Conservation (phyloP, 1,140 invertebrate species). For the Carposina sasakii region DNA sequence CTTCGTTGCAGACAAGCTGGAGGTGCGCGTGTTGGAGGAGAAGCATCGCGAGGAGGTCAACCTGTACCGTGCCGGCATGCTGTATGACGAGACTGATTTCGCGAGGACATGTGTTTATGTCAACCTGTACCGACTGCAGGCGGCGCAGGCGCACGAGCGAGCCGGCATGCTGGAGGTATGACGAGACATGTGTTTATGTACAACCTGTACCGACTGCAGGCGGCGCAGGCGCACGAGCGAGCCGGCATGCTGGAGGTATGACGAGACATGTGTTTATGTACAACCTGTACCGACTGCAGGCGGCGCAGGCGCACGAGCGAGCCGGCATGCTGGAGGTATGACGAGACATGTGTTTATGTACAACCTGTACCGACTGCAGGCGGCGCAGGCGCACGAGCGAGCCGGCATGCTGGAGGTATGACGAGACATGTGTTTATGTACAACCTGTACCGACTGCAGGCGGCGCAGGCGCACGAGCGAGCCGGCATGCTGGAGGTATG, state of each 20-base stretch:
- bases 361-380: slow-evolving; percentile 78
- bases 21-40: slow-evolving; percentile 82
- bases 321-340: slow-evolving; percentile 75
- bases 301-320: slow-evolving; percentile 78
- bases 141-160: slow-evolving; percentile 78
- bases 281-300: slow-evolving; percentile 78
- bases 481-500: slow-evolving; percentile 75
- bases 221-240: slow-evolving; percentile 78
- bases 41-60: slow-evolving; percentile 84
- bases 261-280: neutral
- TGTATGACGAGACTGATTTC: too few relatives aligned
- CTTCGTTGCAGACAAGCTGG: slow-evolving; percentile 75
- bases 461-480: slow-evolving; percentile 78
- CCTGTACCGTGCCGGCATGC: too few relatives aligned
- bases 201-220: slow-evolving; percentile 78
- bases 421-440: neutral
- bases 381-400: slow-evolving; percentile 78
- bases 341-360: neutral
- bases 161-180: slow-evolving; percentile 75
- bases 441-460: slow-evolving; percentile 78
- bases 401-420: slow-evolving; percentile 75
- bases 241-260: slow-evolving; percentile 75
- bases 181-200: neutral
- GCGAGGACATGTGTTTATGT: too few relatives aligned
- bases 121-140: slow-evolving; percentile 77